Evolutionary conservation across 2,888 invertebrate species (phyloP), one percentile per base, ranked within the genome.

Genomic region (Geotrupes spiniger): DNA sequence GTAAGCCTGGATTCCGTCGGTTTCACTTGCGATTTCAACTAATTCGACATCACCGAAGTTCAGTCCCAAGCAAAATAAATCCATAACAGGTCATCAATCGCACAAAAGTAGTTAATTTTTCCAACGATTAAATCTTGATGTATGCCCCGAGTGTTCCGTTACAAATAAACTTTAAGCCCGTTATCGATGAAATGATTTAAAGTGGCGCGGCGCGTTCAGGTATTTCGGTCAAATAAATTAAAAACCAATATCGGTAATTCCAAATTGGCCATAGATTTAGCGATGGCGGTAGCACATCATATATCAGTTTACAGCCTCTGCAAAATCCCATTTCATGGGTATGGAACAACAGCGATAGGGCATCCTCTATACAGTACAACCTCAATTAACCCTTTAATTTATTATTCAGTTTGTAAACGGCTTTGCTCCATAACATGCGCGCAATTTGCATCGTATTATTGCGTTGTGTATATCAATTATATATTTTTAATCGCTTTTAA

Each of bases 331-430:
- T 48, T 52, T 43, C 52, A 54, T 52, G 50, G 52, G 49, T 40
- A 45, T 42, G 52, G 50, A 46, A 41, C 43, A 42, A 55, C 46
- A 53, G 39, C 46, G 54, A 54, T 53, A 50, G 53, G 51, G 46
- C 51, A 41, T 46, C 46, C 41, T 42, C 47, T 48, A 43, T 52
- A 51, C 47, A 36, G 33, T 21, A 36, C 54, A 42, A 56, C 58
- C 59, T 58, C 59, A 60, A 61, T 61, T 61, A 61, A 58, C 60
- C 57, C 60, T 57, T 59, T 61, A 61, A 61, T 61, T 61, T 61
- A 61, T 61, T 60, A 60, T 60, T 59, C 59, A 57, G 56, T 59
- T 52, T 48, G 56, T 59, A 59, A 61, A 59, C 59, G 59, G 61
- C 57, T 61, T 61, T 59, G 38, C 54, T 43, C 49, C 52, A 53